phyloP scores from a whole-genome alignment of 2,113 vertebrate species.

The Amblyopsis rosae region DNA sequence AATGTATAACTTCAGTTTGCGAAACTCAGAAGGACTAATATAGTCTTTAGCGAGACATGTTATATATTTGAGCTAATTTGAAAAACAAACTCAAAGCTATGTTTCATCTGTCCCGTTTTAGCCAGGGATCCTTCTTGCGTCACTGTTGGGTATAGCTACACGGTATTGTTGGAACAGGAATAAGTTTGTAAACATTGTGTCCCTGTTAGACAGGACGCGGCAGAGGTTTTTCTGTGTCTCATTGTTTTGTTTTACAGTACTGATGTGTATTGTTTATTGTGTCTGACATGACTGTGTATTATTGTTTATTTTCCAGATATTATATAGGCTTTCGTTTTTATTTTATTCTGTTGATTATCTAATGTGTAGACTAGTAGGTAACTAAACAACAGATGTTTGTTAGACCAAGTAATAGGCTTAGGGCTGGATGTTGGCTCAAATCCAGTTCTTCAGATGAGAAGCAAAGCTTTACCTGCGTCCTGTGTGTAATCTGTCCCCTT shows the following conservation, averaged over 20 bases:
- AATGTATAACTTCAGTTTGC: background rate
- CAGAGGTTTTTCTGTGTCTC: background rate
- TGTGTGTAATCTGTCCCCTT: slow-evolving; percentile 9
- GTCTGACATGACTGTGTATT: background rate
- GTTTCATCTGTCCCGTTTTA: background rate
- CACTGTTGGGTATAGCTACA: slow-evolving; percentile 34
- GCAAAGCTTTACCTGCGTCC: background rate
- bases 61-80: background rate
- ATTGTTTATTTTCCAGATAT: background rate
- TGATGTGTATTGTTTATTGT: background rate
- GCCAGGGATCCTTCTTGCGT: slow-evolving; percentile 23
- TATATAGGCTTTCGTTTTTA: background rate
- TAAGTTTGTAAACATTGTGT: slow-evolving; percentile 15
- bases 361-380: no score
- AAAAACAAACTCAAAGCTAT: background rate
- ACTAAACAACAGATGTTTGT: no score
- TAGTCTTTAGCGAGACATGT: background rate
- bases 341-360: no score
- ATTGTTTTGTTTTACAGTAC: no score
- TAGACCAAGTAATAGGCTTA: background rate
- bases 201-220: background rate
- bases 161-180: slow-evolving; percentile 33
- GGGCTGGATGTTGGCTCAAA: background rate
- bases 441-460: background rate
- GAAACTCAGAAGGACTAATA: background rate